These are phyloP conservation scores for Anorthoa munda DNA, from an alignment of 2,888 invertebrate genomes.

Conservation along the genomic window DNA sequence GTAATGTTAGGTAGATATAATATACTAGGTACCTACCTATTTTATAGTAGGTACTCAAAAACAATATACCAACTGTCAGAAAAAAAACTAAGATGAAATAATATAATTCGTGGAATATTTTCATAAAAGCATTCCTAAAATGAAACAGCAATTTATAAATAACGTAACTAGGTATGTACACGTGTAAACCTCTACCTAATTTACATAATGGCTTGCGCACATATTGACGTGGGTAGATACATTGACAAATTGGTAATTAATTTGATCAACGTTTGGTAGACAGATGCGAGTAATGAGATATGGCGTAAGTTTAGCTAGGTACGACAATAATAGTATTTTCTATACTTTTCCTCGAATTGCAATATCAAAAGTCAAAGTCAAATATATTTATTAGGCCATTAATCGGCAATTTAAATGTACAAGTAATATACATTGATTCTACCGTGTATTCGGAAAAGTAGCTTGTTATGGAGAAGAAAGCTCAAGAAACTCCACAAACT, in stretches of 20 bases:
- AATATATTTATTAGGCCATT: too few species aligned
- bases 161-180: neutral
- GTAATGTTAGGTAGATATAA: neutral
- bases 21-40: too few species aligned
- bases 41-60: too few species aligned
- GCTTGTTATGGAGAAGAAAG: too few species aligned
- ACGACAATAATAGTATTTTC: neutral
- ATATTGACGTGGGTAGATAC: constrained; percentile 6
- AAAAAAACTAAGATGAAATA: neutral
- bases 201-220: constrained; percentile 5
- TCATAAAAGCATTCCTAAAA: neutral
- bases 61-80: too few species aligned
- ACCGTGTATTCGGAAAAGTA: too few species aligned
- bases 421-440: too few species aligned
- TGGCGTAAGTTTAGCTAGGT: neutral
- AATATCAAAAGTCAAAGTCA: too few species aligned
- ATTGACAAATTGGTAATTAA: constrained; percentile 12
- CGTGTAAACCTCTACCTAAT: neutral
- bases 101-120: neutral
- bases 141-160: neutral
- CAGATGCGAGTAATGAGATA: neutral
- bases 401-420: too few species aligned
- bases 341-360: neutral
- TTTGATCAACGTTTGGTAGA: neutral
- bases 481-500: too few species aligned